Evolutionary conservation across 2,113 vertebrate genomes (phyloP), one percentile per base, ranked within the genome.

Genomic region (Ardeotis arabs): DNA sequence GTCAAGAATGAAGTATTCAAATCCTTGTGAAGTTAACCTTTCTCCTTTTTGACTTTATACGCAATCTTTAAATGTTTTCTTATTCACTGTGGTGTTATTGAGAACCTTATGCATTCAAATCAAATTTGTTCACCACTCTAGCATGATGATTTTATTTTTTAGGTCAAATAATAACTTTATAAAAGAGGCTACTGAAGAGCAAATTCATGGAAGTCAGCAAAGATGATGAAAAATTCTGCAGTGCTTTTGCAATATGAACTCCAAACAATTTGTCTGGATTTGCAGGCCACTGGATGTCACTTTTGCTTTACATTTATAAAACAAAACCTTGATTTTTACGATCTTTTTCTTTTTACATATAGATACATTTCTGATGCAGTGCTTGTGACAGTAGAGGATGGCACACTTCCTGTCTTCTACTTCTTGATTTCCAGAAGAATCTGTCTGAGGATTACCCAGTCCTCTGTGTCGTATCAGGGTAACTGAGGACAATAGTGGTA

Each of bases 241-340:
- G 15, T 44, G 20, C 67, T 56, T 81, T 70, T 80, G 31, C 37
- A 67, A 80, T 52, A 70, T 1, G 16, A 80, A 35, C 15, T 76
- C 52, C 33, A 35, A 90, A 41, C 23, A 62, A 35, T 83, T 21
- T 75, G 37, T 47, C 62, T 85, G 69, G 75, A 72, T 93, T 82
- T 85, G 53, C 37, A 68, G 53, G 64, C 80, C 79, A 93, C 84
- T 89, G 88, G 87, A 84, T 95, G 84, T 91, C 74, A 93, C 62
- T 93, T 90, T 85, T 91, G 88, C 63, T 93, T 93, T 85, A 88
- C 12, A 33, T 28, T 67, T 52, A 59, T 14, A 67, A 70, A 84
- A 56, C 12, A 76, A 68, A 85, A 44, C 7, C 28, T 84, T 70
- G 56, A 60, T 50, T 77, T 82, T 80, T 50, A 80, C 66, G 27